These are phyloP conservation scores for Xiphophorus couchianus DNA, from an alignment of 2,113 vertebrate genomes.

Conservation along the genomic window DNA sequence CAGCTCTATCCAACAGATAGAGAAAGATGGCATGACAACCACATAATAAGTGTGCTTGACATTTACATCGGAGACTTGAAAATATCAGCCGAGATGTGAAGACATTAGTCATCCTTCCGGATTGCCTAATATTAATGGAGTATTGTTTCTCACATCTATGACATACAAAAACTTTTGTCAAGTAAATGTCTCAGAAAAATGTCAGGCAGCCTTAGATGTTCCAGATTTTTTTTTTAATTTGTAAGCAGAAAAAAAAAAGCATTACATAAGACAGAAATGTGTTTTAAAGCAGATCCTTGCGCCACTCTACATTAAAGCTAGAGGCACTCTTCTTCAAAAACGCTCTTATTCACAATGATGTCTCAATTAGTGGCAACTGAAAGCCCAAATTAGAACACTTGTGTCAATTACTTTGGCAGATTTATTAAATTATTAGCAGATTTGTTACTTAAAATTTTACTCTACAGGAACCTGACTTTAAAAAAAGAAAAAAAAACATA, in stretches of 20 bases:
- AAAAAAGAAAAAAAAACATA: neutral
- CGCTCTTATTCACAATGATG: constrained; percentile 25
- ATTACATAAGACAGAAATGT: neutral
- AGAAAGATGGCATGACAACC: constrained; percentile 40
- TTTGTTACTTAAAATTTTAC: no score
- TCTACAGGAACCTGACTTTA: neutral
- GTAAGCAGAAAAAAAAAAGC: neutral
- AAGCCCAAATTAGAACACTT: constrained; percentile 32
- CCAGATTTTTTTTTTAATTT: neutral
- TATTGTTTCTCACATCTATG: constrained; percentile 28
- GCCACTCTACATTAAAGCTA: neutral
- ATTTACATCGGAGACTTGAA: constrained; percentile 47
- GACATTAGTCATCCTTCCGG: constrained; percentile 40
- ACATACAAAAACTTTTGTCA: neutral
- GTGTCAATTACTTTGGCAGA: neutral
- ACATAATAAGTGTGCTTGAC: constrained; percentile 43
- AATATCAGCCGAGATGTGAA: constrained; percentile 45
- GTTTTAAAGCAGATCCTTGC: neutral
- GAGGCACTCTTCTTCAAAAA: neutral
- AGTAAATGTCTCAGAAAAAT: constrained; percentile 14
- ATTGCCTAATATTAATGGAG: constrained; percentile 26
- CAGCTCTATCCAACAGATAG: constrained; percentile 25
- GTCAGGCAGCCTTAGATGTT: neutral
- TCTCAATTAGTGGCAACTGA: constrained; percentile 36
- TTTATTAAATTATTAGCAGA: neutral